These are phyloP conservation scores for Uloborus plumipes DNA, from an alignment of 2,888 invertebrate genomes.

Conservation along the genomic window DNA sequence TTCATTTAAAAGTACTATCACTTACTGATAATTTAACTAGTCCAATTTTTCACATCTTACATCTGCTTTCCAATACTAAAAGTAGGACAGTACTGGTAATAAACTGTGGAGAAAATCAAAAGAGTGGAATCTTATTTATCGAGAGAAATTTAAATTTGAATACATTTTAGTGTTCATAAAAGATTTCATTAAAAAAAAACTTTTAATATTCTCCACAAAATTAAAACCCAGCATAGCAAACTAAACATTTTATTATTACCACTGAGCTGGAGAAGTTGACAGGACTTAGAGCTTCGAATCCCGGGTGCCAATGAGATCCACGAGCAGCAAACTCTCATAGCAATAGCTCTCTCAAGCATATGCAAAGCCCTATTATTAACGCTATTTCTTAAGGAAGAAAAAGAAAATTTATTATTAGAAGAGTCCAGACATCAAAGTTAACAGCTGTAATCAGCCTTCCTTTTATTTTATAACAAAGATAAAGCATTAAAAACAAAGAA, in stretches of 20 bases:
- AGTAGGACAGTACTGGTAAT: slow-evolving; percentile 60
- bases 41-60: slow-evolving; percentile 59
- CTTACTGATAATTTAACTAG: slow-evolving; percentile 61
- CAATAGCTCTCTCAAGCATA: slow-evolving; percentile 48
- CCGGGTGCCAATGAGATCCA: slow-evolving; percentile 32
- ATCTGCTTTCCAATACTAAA: slow-evolving; percentile 61
- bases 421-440: slow-evolving; percentile 52
- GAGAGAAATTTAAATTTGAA: slow-evolving; percentile 7
- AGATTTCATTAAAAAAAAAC: slow-evolving; percentile 25
- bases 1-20: slow-evolving; percentile 57
- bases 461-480: slow-evolving; percentile 29
- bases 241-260: slow-evolving; percentile 64
- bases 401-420: slow-evolving; percentile 58
- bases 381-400: slow-evolving; percentile 60
- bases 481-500: slow-evolving; percentile 5
- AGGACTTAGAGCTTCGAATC: slow-evolving; percentile 30
- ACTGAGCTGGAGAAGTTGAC: slow-evolving; percentile 35
- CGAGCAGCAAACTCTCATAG: slow-evolving; percentile 48
- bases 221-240: slow-evolving; percentile 62
- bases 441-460: slow-evolving; percentile 65
- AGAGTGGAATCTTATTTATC: slow-evolving; percentile 40
- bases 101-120: slow-evolving; percentile 65
- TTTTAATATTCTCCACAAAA: slow-evolving; percentile 62
- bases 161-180: slow-evolving; percentile 14
- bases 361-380: slow-evolving; percentile 60